Conservation (phyloP, 2,888 invertebrate genomes). For the Torymus auratus region DNA sequence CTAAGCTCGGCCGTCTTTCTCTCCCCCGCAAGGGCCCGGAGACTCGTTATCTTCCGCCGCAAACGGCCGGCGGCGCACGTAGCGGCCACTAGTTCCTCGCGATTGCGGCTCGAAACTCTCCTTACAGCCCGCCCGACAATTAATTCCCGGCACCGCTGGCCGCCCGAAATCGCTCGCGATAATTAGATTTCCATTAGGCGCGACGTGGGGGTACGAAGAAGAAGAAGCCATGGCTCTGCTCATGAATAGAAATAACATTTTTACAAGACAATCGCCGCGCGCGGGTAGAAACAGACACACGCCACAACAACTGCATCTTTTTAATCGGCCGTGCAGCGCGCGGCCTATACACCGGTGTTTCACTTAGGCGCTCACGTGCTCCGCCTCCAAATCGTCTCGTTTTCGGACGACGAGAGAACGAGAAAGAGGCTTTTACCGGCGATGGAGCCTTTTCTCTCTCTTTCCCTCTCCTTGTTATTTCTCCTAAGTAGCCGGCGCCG, state of each 20-base stretch:
- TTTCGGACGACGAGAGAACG: slow-evolving; percentile 20
- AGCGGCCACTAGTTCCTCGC: slow-evolving; percentile 18
- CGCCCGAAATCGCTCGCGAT: slow-evolving; percentile 43
- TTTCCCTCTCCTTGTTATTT: too few species aligned
- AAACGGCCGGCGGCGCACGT: slow-evolving; percentile 28
- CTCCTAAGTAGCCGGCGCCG: too few species aligned
- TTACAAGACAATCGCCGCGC: slow-evolving; percentile 21
- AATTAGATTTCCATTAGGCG: slow-evolving; percentile 50
- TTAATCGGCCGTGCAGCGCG: background rate
- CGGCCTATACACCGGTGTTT: slow-evolving; percentile 1
- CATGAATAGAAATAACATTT: slow-evolving; percentile 54
- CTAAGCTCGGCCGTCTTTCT: slow-evolving; percentile 2
- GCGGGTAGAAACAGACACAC: too few species aligned
- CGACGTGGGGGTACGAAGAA: background rate
- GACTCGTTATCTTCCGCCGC: slow-evolving; percentile 47
- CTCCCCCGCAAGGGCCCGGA: slow-evolving; percentile 14
- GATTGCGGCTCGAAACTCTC: slow-evolving; percentile 34
- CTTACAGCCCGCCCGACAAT: slow-evolving; percentile 16
- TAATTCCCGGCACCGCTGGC: slow-evolving; percentile 42
- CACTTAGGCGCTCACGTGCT: slow-evolving; percentile 30
- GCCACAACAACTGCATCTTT: background rate
- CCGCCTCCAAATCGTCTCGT: slow-evolving; percentile 43
- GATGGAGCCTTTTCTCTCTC: too few species aligned
- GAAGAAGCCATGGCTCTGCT: background rate
- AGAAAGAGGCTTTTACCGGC: slow-evolving; percentile 7